Conservation (phyloP, 2,888 invertebrate species). For the Orthonevra nobilis region DNA sequence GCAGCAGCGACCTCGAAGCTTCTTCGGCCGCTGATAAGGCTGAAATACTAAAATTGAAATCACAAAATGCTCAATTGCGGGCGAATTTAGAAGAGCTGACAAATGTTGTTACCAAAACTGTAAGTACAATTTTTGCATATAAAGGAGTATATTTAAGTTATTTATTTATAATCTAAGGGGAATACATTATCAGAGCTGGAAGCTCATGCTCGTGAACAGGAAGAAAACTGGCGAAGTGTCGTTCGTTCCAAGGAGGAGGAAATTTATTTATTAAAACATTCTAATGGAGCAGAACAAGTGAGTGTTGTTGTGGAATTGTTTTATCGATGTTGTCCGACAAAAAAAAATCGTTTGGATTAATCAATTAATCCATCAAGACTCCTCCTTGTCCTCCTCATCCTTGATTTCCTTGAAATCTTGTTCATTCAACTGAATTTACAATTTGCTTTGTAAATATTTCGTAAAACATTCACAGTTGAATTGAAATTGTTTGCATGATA, state of each 20-base stretch:
- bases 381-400: too few species aligned
- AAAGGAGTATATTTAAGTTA: not conserved
- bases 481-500: too few species aligned
- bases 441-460: too few species aligned
- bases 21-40: conserved; percentile 67
- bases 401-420: too few species aligned
- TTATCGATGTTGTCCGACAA: too few species aligned
- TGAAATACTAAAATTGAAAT: conserved; percentile 80
- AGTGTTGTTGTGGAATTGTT: conserved; percentile 46
- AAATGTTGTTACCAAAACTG: conserved; percentile 88
- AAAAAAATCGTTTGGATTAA: too few species aligned
- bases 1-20: conserved; percentile 71
- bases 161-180: conserved; percentile 73
- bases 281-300: conserved; percentile 78
- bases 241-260: conserved; percentile 78
- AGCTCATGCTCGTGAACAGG: conserved; percentile 78
- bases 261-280: conserved; percentile 78
- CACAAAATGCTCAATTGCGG: conserved; percentile 85
- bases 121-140: conserved; percentile 79
- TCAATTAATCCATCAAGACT: too few species aligned
- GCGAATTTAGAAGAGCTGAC: conserved; percentile 86
- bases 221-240: conserved; percentile 79
- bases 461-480: too few species aligned
- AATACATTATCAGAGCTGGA: conserved; percentile 79
- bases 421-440: too few species aligned